Conservation (phyloP, 2,888 invertebrate genomes). For the Leucophenga montana region DNA sequence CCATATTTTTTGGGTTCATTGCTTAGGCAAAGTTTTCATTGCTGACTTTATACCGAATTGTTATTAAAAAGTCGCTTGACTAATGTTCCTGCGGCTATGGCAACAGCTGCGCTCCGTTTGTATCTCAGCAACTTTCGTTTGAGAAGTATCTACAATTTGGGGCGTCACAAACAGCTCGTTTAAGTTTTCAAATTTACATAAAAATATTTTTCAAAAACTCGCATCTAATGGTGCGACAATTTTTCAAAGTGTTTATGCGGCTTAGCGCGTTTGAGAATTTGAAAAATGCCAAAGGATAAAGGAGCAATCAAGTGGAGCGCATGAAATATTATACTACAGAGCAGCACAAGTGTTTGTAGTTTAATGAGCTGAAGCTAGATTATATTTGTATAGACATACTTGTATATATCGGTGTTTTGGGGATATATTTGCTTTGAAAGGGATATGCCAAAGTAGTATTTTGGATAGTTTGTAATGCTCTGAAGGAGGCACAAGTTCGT, state of each 20-base stretch:
- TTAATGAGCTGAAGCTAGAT: too few relatives aligned
- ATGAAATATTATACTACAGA: not conserved
- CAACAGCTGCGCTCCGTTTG: slow-evolving; percentile 15
- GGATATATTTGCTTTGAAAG: too few relatives aligned
- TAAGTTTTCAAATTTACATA: slow-evolving; percentile 18
- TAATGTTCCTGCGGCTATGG: slow-evolving; percentile 9
- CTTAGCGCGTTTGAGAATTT: slow-evolving; percentile 1
- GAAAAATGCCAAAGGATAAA: not conserved
- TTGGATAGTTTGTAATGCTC: too few relatives aligned
- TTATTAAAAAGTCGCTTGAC: slow-evolving; percentile 21
- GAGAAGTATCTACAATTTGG: not conserved
- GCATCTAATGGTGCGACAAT: slow-evolving; percentile 3
- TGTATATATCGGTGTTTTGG: too few relatives aligned
- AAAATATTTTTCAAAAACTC: slow-evolving; percentile 17
- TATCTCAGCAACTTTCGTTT: not conserved
- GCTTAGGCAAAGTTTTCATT: not conserved
- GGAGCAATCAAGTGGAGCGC: not conserved
- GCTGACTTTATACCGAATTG: not conserved
- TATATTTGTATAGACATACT: too few relatives aligned
- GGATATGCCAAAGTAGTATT: too few relatives aligned
- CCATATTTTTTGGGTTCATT: too few relatives aligned
- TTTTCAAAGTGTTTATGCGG: slow-evolving; percentile 23
- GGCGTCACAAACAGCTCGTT: not conserved
- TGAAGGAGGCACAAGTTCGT: too few relatives aligned
- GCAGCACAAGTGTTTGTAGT: slow-evolving; percentile 7